Base-by-base conservation (phyloP, 1,140 invertebrate genomes). In the Trichonephila clavipes region DNA sequence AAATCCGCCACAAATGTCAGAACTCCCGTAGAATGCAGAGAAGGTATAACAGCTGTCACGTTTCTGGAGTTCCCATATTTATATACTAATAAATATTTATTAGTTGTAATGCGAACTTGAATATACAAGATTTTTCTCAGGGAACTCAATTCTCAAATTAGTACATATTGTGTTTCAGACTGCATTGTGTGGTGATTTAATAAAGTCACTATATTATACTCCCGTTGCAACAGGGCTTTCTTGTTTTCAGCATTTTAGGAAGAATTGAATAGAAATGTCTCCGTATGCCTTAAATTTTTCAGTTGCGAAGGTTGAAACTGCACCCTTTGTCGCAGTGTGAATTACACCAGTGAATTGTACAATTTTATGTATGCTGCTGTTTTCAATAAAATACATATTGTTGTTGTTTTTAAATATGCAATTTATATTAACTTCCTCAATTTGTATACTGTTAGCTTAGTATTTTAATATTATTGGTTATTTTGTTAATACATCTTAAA, bases 1-100 rank as follows among this genome's bases (percentile, higher is more conserved):
- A 51, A 51, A 51, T 51, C 5, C 51, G 10, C 3, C 66, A 69
- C 66, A 24, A 69, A n/a, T 24, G 66, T 69, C 66, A 24, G 24
- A 24, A 12, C 66, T 69, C 12, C 66, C 7, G 66, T 28, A 5
- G 21, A 24, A 24, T 10, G 5, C 0, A 51, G 10, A 51, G 51
- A 51, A 51, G 51, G 51, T 51, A n/a, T n/a, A 64, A 21, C 62
- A 21, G 21, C 16, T 19, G 16, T 64, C 62, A 64, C 62, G 21
- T 64, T 5, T 16, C 62, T 19, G 62, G 16, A 64, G 21, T 21
- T 19, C 34, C 28, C 72, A 77, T 77, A 77, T 77, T 77, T 77
- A 40, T 77, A 40, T 28, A 77, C 28, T 77, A 77, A 77, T 77
- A 77, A 77, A 77, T 77, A 77, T 77, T 77, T 77, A 40, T 77